Percentiles rank a stretch among this genome's conserved stretches.
Conservation (phyloP, 2,888 invertebrate genomes). For the Anthophora plumipes region DNA sequence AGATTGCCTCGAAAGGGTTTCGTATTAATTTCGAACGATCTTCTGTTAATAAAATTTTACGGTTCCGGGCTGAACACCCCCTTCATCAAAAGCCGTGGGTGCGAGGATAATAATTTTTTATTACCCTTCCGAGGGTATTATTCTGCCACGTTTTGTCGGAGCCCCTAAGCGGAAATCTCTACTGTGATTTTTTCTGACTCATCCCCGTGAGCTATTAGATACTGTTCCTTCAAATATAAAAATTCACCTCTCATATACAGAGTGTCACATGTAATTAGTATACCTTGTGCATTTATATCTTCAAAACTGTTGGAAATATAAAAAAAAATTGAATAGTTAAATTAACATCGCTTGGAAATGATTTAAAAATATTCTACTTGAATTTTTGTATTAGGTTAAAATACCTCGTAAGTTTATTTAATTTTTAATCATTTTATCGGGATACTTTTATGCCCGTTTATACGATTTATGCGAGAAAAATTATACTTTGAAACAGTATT, state of each 20-base stretch:
- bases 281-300: too few relatives aligned
- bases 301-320: constrained; percentile 22
- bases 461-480: too few relatives aligned
- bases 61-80: neutral
- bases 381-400: too few relatives aligned
- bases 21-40: constrained; percentile 5
- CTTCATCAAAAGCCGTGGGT: constrained; percentile 17
- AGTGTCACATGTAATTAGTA: too few relatives aligned
- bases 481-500: too few relatives aligned
- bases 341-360: too few relatives aligned
- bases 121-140: constrained; percentile 8
- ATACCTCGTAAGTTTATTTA: too few relatives aligned
- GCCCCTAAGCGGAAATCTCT: neutral
- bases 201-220: neutral
- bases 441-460: too few relatives aligned
- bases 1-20: neutral
- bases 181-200: neutral
- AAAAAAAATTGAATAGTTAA: too few relatives aligned
- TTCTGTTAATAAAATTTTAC: constrained; percentile 19
- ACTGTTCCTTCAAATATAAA: neutral
- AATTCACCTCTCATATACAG: neutral
- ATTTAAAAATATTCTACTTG: too few relatives aligned
- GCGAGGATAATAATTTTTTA: constrained; percentile 14
- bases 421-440: too few relatives aligned
- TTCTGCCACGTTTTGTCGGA: constrained; percentile 3